Base-by-base conservation (phyloP, 2,113 vertebrate genomes). In the Oxyura jamaicensis region DNA sequence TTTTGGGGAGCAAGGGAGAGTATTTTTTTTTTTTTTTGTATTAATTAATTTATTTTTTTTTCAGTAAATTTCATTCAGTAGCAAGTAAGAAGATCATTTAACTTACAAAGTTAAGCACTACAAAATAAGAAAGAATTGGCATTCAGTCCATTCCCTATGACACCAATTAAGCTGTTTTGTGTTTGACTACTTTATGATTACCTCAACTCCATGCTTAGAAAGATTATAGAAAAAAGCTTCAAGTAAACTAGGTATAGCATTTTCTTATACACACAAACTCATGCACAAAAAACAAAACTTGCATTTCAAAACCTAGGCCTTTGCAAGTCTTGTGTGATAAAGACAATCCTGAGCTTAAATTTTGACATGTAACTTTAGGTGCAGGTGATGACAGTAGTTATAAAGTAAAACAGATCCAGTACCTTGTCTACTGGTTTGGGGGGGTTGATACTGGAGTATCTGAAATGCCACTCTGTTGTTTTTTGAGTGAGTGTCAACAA, bases 1-100 rank as follows among this genome's bases (percentile, higher is more conserved):
- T 35, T 58, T 62, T 39, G 10, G 2, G 3, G 3, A 72, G 4
- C 25, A 63, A 75, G 8, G 1, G 1, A 22, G 9, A 0, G 0
- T 41, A 36, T 41, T 42, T 1, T 41, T 75, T 72, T 1, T 41
- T 75, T 72, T 1, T 23, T 78, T 89, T 60, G 4, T n/a, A 11
- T 23, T 88, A 8, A 44, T 44, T 17, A 44, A 19, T 44, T 44
- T 18, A 16, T 46, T 73, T 90, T 89, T 72, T 31, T 5, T 79
- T 35, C 50, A 36, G 19, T 62, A 62, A 35, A 36, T 55, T 74
- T 78, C 8, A 55, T 44, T 44, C 5, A 59, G 28, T 23, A 44
- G 3, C 5, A 84, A 78, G 67, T 72, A 68, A 79, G 29, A 46
- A 29, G 9, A 83, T 46, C 22, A 65, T 60, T 60, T 33, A 46